Percentiles rank a stretch among this genome's conserved stretches.
These are phyloP conservation scores for Platyscapa corneri DNA, from an alignment of 1,140 invertebrate species.

Conservation along the genomic window DNA sequence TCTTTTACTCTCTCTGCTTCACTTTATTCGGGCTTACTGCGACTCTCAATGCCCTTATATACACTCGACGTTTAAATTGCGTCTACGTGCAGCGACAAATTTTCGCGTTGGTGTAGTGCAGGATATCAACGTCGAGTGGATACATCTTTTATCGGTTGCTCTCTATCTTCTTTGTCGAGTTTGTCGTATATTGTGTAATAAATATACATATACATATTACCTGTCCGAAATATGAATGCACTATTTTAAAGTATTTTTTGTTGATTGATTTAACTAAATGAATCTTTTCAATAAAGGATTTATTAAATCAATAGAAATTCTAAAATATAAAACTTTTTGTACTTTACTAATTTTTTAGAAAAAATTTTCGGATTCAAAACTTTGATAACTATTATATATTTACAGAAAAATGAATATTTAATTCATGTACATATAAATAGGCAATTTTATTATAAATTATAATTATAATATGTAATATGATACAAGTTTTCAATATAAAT, in stretches of 20 bases:
- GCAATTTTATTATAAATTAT: too few relatives aligned
- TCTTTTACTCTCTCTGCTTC: background rate
- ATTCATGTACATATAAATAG: too few relatives aligned
- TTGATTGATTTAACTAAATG: background rate
- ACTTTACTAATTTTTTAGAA: too few relatives aligned
- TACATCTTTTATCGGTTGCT: constrained; percentile 22
- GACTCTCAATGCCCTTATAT: constrained; percentile 22
- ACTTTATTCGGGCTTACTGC: background rate
- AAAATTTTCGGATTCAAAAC: too few relatives aligned
- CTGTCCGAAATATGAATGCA: background rate
- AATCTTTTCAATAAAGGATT: background rate
- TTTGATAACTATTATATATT: too few relatives aligned
- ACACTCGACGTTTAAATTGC: constrained; percentile 29
- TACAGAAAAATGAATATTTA: too few relatives aligned
- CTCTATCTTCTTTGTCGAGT: constrained; percentile 4
- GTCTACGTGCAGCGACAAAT: constrained; percentile 31
- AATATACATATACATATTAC: background rate
- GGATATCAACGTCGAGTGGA: constrained; percentile 23
- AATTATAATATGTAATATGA: too few relatives aligned
- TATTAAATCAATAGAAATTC: background rate
- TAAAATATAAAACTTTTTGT: too few relatives aligned
- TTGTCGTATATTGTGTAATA: constrained; percentile 4
- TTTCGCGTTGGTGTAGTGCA: background rate
- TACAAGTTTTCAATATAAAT: too few relatives aligned
- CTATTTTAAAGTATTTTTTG: background rate